phyloP scores from a whole-genome alignment of 1,140 invertebrate genomes.

The Meteorus sp. region DNA sequence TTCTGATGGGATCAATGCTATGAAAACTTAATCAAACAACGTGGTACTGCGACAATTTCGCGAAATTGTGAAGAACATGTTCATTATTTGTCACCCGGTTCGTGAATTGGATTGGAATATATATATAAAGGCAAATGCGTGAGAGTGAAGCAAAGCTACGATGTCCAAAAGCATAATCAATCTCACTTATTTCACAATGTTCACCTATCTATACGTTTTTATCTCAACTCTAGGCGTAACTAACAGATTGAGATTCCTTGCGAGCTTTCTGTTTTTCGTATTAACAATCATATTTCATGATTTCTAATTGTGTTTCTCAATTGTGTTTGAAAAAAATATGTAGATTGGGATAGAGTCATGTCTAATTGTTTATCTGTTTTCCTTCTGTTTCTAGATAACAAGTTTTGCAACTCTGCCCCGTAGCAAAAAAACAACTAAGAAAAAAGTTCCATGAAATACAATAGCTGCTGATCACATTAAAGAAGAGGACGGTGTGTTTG shows the following conservation, averaged over 20 bases:
- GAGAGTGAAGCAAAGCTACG: too few species aligned
- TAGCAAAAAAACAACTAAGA: constrained; percentile 60
- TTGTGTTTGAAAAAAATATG: constrained; percentile 20
- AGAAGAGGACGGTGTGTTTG: constrained; percentile 38
- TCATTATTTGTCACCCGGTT: background rate
- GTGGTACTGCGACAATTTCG: background rate
- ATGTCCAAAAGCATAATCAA: too few species aligned
- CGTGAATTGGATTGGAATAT: too few species aligned
- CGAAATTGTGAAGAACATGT: background rate
- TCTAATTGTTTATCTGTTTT: constrained; percentile 12
- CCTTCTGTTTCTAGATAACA: constrained; percentile 59
- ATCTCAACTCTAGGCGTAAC: too few species aligned
- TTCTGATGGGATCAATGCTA: constrained; percentile 20
- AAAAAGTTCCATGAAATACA: constrained; percentile 55
- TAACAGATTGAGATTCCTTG: too few species aligned
- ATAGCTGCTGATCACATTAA: constrained; percentile 42
- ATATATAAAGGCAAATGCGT: too few species aligned
- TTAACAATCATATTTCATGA: constrained; percentile 22
- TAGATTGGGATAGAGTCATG: constrained; percentile 29
- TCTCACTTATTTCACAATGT: too few species aligned
- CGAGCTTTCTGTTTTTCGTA: constrained; percentile 25
- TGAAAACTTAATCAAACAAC: background rate
- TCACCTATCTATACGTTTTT: too few species aligned
- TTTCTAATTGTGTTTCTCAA: constrained; percentile 16
- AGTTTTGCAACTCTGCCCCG: constrained; percentile 63